Percentiles rank a stretch among this genome's conserved stretches.
Evolutionary conservation across 2,113 vertebrate genomes (phyloP).

Genomic region (Tragelaphus buxtoni): DNA sequence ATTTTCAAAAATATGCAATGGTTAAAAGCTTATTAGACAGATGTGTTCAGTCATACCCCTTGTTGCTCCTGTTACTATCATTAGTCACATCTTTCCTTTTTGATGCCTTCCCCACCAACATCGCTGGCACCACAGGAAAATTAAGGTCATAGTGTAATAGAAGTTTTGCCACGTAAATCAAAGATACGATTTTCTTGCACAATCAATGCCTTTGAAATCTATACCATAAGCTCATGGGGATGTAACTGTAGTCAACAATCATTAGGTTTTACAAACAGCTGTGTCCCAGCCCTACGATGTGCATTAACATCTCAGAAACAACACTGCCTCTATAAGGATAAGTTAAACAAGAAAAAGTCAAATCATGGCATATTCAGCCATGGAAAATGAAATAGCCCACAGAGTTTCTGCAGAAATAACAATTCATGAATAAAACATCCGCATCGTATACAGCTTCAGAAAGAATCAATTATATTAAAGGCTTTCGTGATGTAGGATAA

Average conservation of each 20-base stretch:
- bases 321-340: slow-evolving; percentile 21
- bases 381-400: slow-evolving; percentile 77
- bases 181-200: slow-evolving; percentile 32
- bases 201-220: slow-evolving; percentile 25
- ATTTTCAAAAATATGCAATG: neutral
- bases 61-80: neutral
- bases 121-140: neutral
- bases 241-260: slow-evolving; percentile 43
- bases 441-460: slow-evolving; percentile 57
- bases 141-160: neutral
- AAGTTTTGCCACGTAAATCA: slow-evolving; percentile 2
- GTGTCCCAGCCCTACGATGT: neutral
- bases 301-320: slow-evolving; percentile 44
- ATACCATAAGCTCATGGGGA: slow-evolving; percentile 40
- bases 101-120: neutral
- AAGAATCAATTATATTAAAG: slow-evolving; percentile 71
- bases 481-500: slow-evolving; percentile 58
- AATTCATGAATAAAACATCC: slow-evolving; percentile 80
- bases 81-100: neutral
- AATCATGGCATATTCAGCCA: slow-evolving; percentile 71
- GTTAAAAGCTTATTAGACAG: neutral
- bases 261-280: slow-evolving; percentile 64
- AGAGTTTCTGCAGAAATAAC: slow-evolving; percentile 68
- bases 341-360: slow-evolving; percentile 67
- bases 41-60: neutral